Evolutionary conservation across 2,888 invertebrate species (phyloP).

Genomic region (Chloromyia formosa): DNA sequence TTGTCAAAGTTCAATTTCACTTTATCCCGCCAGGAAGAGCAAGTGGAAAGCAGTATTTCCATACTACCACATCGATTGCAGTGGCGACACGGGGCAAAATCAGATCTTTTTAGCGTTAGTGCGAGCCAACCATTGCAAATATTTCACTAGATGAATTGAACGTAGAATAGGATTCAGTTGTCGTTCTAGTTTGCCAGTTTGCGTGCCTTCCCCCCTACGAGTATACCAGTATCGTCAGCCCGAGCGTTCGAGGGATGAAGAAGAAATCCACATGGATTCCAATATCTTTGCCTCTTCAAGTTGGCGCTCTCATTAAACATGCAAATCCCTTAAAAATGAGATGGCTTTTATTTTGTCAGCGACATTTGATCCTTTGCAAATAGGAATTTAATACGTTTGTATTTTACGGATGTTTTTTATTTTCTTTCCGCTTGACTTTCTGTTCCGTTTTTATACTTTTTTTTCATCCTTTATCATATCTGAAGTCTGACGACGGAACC

Average conservation of each 20-base stretch:
- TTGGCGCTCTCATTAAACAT: constrained; percentile 46
- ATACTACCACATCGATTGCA: neutral
- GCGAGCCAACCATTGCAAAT: constrained; percentile 8
- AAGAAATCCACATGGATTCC: constrained; percentile 41
- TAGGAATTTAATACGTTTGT: constrained; percentile 50
- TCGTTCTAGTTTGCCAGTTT: neutral
- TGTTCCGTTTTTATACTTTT: neutral
- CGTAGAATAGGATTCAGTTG: constrained; percentile 26
- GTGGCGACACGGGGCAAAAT: neutral
- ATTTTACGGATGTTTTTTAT: constrained; percentile 43
- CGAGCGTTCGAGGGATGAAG: neutral
- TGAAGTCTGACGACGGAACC: constrained; percentile 13
- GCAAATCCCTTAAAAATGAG: constrained; percentile 51
- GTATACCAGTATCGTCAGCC: constrained; percentile 1
- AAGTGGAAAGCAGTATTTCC: constrained; percentile 39
- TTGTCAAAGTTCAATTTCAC: constrained; percentile 49
- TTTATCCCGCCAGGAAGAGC: constrained; percentile 44
- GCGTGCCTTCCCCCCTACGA: neutral
- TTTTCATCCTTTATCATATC: neutral
- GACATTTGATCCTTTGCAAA: constrained; percentile 49
- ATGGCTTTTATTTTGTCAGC: constrained; percentile 48
- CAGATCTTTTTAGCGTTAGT: neutral
- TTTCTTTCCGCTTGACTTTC: constrained; percentile 14
- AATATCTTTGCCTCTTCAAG: constrained; percentile 44
- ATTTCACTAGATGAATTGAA: constrained; percentile 30